Percentiles rank a stretch among this genome's conserved stretches.
These are phyloP conservation scores for Sphaeramia orbicularis DNA, from an alignment of 2,797 vertebrate genomes.

Conservation along the genomic window DNA sequence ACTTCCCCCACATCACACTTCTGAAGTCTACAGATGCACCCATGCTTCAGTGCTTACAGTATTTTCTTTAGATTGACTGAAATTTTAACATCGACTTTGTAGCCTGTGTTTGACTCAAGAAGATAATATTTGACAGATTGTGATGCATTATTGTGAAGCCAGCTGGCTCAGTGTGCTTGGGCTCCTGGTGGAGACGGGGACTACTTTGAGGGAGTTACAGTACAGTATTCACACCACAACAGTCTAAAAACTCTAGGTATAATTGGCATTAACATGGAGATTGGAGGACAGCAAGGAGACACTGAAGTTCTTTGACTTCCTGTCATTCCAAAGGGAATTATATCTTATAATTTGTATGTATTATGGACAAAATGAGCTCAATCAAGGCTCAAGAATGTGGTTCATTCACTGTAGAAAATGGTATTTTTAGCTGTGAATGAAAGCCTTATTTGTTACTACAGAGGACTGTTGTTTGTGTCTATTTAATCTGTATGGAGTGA, in stretches of 20 bases:
- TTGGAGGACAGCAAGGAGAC: neutral
- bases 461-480: slow-evolving; percentile 25
- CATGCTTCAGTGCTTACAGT: slow-evolving; percentile 25
- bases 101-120: slow-evolving; percentile 19
- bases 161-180: slow-evolving; percentile 43
- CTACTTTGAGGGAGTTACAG: slow-evolving; percentile 16
- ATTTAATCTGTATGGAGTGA: slow-evolving; percentile 32
- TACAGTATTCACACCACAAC: slow-evolving; percentile 19
- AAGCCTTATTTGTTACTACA: slow-evolving; percentile 32
- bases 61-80: slow-evolving; percentile 30
- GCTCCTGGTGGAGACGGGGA: slow-evolving; percentile 20
- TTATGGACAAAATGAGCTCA: slow-evolving; percentile 19
- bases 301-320: slow-evolving; percentile 24
- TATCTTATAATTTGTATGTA: slow-evolving; percentile 27
- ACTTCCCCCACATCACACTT: too few species aligned
- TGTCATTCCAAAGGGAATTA: slow-evolving; percentile 23
- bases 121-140: slow-evolving; percentile 55
- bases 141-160: slow-evolving; percentile 46
- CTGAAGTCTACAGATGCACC: slow-evolving; percentile 10
- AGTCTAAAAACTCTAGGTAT: slow-evolving; percentile 21
- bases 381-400: slow-evolving; percentile 20
- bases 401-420: slow-evolving; percentile 31
- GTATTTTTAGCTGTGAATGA: slow-evolving; percentile 48
- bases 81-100: slow-evolving; percentile 6
- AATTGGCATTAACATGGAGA: slow-evolving; percentile 39